Base-by-base conservation (phyloP, 2,113 vertebrate species). In the Vidua chalybeata region DNA sequence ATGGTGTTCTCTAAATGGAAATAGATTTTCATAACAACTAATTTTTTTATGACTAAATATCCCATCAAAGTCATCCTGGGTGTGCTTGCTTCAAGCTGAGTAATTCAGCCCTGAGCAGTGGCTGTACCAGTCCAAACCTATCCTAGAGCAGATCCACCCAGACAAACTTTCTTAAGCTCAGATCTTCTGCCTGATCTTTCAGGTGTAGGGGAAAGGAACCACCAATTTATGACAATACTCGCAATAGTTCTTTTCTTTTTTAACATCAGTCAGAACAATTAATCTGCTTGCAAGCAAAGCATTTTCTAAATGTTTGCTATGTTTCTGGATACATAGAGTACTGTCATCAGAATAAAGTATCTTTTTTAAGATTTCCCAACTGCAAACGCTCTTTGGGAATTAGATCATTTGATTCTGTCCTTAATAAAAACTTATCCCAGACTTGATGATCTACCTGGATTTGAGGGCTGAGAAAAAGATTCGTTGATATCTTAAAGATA, bases 131-230 rank as follows among this genome's bases (percentile, higher is more conserved):
- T 52, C 24, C 58, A 52, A 82, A 45, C 5, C 3, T 11, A 3
- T 11, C 12, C 0, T 0, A 49, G 59, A 66, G 23, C 3, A 16
- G 37, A 69, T 64, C 28, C 13, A 76, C 3, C 6, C 37, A 64
- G n/a, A 51, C 3, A 49, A 84, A 30, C 3, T 51, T 37, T 37
- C 5, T 35, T 13, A 41, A 69, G 15, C 11, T 54, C 22, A 28
- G 37, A 69, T 3, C 20, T 66, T 43, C 15, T 83, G 54, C 22
- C 41, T 59, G 5, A 19, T 43, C 55, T 77, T 84, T 71, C 51
- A 67, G 15, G 2, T 62, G 33, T 6, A n/a, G n/a, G 3, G 4
- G 1, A 3, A 59, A 69, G 20, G 10, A 1, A 37, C 1, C 17
- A 69, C 7, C 7, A 84, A 6, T 54, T 80, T 67, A 59, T 27